Evolutionary conservation across 2,113 vertebrate genomes (phyloP), one percentile per base, ranked within the genome.

Genomic region (Barbus barbus): DNA sequence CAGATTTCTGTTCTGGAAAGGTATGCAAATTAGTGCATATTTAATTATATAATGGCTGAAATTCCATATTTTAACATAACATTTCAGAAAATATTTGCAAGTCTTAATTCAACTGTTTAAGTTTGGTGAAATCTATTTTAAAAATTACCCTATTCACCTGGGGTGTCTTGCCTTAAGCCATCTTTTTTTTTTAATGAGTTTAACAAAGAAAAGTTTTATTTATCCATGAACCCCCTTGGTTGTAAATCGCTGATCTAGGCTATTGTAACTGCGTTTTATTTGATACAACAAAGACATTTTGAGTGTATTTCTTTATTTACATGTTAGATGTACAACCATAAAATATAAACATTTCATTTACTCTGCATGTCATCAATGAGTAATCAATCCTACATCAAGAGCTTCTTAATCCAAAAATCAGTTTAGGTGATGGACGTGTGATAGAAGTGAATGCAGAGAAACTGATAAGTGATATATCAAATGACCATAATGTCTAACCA

Each of bases 301-400:
- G 63, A 53, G 46, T 31, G 58, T 89, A 89, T 90, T 71, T 89
- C 82, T 95, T 94, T 95, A 95, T 94, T 94, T 94, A 94, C 93
- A 92, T 87, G 91, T 91, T 91, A 90, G 91, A 94, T 94, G 91
- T 94, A 94, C 91, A 94, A 90, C 86, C 89, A 92, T 92, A 93
- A 91, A 90, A 94, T 88, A 94, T 93, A 94, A 91, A 94, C 92
- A 93, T 90, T 82, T 90, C 83, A 89, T 83, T 72, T 90, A 89
- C 85, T 84, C 89, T 92, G 90, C 92, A 89, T 86, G 83, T 90
- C 84, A 88, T 83, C 87, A 83, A 86, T 85, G 83, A 89, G 89
- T 83, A 88, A 80, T 87, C 84, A 86, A 38, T 86, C 88, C 83
- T 92, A 90, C 87, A 91, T 92, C 91, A 85, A 46, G 74, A 56